phyloP scores from a whole-genome alignment of 2,797 vertebrate species.

The Limosa lapponica region DNA sequence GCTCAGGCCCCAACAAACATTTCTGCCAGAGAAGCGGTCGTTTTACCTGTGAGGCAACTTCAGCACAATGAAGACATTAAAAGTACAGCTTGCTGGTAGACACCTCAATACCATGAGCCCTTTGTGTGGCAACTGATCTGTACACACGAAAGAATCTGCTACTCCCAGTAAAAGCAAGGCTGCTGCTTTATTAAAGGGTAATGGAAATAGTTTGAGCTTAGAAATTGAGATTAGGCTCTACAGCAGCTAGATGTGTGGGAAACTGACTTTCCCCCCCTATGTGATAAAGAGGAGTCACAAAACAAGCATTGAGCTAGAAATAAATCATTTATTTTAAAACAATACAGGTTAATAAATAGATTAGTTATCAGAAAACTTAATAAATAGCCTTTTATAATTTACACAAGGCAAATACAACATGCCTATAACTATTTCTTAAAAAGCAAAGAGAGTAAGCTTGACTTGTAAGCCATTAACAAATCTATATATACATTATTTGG shows the following conservation, averaged over 20 bases:
- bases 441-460: slow-evolving; percentile 75
- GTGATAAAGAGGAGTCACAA: background rate
- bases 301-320: slow-evolving; percentile 75
- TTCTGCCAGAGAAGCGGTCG: background rate
- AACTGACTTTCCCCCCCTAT: rapidly evolving
- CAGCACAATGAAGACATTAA: background rate
- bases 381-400: slow-evolving; percentile 81
- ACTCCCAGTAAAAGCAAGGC: background rate
- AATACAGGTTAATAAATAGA: slow-evolving; percentile 80
- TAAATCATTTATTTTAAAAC: slow-evolving; percentile 82
- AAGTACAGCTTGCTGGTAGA: background rate
- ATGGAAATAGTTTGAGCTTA: background rate
- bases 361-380: slow-evolving; percentile 80
- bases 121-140: background rate
- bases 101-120: background rate
- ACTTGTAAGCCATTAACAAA: slow-evolving; percentile 73
- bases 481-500: slow-evolving; percentile 66
- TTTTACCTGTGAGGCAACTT: background rate
- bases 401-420: slow-evolving; percentile 82
- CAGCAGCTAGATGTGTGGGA: background rate
- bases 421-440: slow-evolving; percentile 76
- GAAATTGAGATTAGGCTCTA: background rate
- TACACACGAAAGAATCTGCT: background rate
- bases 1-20: background rate
- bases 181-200: background rate